These are phyloP conservation scores for Ancistrus triradiatus DNA, from an alignment of 2,113 vertebrate genomes.

Conservation along the genomic window DNA sequence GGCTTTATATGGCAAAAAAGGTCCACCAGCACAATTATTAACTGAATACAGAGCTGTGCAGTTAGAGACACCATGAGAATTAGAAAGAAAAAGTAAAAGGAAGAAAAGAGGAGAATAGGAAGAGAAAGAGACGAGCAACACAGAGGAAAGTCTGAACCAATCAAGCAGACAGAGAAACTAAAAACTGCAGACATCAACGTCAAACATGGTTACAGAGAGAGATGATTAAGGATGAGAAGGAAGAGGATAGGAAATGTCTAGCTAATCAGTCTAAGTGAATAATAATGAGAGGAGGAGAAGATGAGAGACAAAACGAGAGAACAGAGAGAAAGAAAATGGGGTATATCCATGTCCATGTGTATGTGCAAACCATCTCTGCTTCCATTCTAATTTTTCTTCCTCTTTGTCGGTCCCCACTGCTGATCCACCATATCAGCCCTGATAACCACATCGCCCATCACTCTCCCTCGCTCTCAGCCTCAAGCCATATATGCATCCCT, in stretches of 20 bases:
- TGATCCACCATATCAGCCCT: not conserved
- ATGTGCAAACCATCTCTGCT: too few relatives aligned
- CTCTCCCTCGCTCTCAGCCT: not conserved
- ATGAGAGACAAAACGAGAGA: not conserved
- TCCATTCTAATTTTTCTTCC: not conserved
- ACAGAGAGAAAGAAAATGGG: not conserved
- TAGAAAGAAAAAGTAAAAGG: not conserved
- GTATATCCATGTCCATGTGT: not conserved
- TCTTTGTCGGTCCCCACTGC: not conserved
- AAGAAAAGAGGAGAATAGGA: not conserved
- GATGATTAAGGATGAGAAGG: not conserved
- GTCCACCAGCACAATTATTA: too few relatives aligned
- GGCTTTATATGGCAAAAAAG: too few relatives aligned
- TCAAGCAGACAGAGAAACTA: not conserved
- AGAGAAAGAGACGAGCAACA: not conserved
- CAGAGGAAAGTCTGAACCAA: not conserved
- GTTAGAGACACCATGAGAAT: too few relatives aligned
- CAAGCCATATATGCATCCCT: not conserved
- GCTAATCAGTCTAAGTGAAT: not conserved
- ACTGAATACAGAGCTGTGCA: too few relatives aligned
- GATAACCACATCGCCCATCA: not conserved
- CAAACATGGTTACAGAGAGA: not conserved
- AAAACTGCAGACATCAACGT: not conserved
- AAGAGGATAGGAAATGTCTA: not conserved
- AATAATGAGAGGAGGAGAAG: constrained; percentile 3